phyloP scores from a whole-genome alignment of 2,797 vertebrate species.

The Muscicapa striata region DNA sequence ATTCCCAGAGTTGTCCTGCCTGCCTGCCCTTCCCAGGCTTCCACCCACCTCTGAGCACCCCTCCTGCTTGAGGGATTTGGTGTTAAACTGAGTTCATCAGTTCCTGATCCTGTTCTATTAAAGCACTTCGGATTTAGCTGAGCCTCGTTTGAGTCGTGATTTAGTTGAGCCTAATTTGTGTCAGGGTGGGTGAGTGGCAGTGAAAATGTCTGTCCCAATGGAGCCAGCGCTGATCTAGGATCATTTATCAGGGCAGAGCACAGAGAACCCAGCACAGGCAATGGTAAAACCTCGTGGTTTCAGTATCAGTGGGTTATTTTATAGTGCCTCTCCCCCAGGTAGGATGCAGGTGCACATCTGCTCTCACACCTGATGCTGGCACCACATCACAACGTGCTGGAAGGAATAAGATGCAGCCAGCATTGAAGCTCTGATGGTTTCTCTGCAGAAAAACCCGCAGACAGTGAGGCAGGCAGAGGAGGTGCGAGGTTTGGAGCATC shows the following conservation, averaged over 20 bases:
- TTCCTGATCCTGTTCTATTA: background rate
- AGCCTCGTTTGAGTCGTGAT: background rate
- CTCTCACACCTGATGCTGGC: background rate
- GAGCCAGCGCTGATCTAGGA: background rate
- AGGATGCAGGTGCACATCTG: background rate
- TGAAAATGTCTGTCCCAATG: background rate
- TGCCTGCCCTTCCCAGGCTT: background rate
- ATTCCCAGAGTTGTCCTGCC: background rate
- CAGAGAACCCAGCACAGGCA: background rate
- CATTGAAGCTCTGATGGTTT: fast-evolving
- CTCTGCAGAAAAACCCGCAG: constrained; percentile 90
- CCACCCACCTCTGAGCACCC: background rate
- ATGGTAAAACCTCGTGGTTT: fast-evolving
- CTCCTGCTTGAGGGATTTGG: background rate
- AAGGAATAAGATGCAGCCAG: background rate
- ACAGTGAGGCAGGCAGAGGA: constrained; percentile 92
- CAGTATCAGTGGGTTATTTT: background rate
- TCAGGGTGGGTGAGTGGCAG: background rate
- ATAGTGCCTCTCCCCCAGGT: background rate
- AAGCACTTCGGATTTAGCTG: background rate
- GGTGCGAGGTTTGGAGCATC: constrained; percentile 83
- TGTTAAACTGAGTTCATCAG: background rate
- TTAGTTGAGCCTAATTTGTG: background rate
- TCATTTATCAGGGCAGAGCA: background rate
- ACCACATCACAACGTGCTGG: fast-evolving